Evolutionary conservation across 2,888 invertebrate genomes (phyloP), one percentile per base, ranked within the genome.

Genomic region (Mamestra brassicae): DNA sequence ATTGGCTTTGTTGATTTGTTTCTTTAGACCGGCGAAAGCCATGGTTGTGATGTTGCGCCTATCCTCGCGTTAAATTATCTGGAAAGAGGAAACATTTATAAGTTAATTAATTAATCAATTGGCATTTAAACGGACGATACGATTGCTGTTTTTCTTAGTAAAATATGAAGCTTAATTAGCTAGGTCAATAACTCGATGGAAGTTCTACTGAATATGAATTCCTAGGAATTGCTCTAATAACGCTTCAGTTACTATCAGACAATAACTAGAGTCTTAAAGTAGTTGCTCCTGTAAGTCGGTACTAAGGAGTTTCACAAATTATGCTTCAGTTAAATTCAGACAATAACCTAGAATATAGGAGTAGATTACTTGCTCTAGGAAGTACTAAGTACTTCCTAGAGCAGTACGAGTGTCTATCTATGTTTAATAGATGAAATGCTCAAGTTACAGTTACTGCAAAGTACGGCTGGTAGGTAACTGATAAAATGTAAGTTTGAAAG

Each of bases 1-100:
- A 97, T 99, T 99, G 89, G 99, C 99, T 97, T 99, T 99, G 97
- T 99, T 99, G 95, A 99, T 98, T 97, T 99, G 99, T 97, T 99
- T 99, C 97, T 99, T 99, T 89, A 99, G 97, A 90, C 99, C 99
- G 91, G 99, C 99, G 96, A 99, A 99, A 96, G 99, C 99, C 99
- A 99, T 99, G 94, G 93, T 97, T 93, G 91, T 84, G 83, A 82
- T 84, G 87, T 90, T 90, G 89, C 83, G 80, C 85, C 89, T 86
- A 86, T 87, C 85, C 87, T 81, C 77, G 83, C 62, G 75, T 80
- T 81, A 84, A 82, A 78, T 81, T 82, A 90, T 90, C 94, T 94
- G 94, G 69, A 92, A 93, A 90, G 82, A 74, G 70, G 72, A 84
- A 64, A 81, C 69, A 68, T 17, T 26, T 7, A 54, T 36, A 26